Evolutionary conservation across 2,888 invertebrate genomes (phyloP), one percentile per base, ranked within the genome.

Genomic region (Frankliniella intonsa): DNA sequence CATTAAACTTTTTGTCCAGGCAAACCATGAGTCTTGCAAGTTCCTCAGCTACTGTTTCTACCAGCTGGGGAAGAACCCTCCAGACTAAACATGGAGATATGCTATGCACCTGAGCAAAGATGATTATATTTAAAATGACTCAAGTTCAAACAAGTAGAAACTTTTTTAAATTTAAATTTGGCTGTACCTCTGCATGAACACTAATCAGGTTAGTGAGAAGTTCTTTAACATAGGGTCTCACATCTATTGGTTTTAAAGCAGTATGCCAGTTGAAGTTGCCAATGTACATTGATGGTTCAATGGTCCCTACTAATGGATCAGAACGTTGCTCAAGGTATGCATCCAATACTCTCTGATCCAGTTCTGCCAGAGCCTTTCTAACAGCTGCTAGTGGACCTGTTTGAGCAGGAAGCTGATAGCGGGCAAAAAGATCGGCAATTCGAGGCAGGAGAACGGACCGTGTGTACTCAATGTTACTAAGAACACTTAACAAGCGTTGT

Each of bases 271-370:
- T 94, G 87, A 97, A 95, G 83, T 93, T 91, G 0, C 97, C 97
- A 86, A 95, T 90, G 88, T 97, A 97, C 97, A 98, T 97, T 84
- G 96, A 96, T 10, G 96, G 96, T 88, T 98, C 98, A 84, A 98
- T 97, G 10, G 95, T 95, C n/a, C 97, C 97, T 49, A 98, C 96
- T 17, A 98, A 90, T 0, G 97, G 97, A 89, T 97, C 97, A 80
- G 96, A 94, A 87, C 97, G 97, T 86, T 95, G 94, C 87, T 98
- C 97, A 81, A 95, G 89, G 87, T 95, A 95, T 3, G 93, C 93
- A 86, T 96, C 95, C 19, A 95, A 90, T 83, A 96, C 92, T 10
- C 85, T 85, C 51, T 86, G 86, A 83, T 88, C 87, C 49, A 87
- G 84, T n/a, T 86, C 85, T 27, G 84, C 84, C 38, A 87, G 86